Base-by-base conservation (phyloP, 2,797 vertebrate species). In the Gouania willdenowi region DNA sequence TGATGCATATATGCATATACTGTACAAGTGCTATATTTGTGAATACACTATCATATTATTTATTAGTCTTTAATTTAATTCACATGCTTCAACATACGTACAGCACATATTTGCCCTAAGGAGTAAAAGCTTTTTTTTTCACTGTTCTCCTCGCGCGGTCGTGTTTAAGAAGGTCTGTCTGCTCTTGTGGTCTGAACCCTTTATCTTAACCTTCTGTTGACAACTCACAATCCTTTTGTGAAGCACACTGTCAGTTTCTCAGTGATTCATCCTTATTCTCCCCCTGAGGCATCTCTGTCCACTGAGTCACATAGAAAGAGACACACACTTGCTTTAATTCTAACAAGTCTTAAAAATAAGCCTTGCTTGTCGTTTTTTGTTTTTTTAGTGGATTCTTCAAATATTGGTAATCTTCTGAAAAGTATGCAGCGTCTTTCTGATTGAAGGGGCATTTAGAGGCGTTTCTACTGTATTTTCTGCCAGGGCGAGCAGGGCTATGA, bases 371-470 rank as follows among this genome's bases (percentile, higher is more conserved):
- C 40, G 44, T 29, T 46, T 73, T 74, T 58, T 18, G 40, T 67
- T 42, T 64, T 37, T 59, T 37, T 26, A 12, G 4, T 4, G 18
- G 6, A n/a, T n/a, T n/a, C n/a, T n/a, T n/a, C n/a, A n/a, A n/a
- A n/a, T n/a, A n/a, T n/a, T n/a, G n/a, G n/a, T n/a, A n/a, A 26
- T 34, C 22, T 31, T 41, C 64, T 57, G 45, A 50, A 33, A 37
- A 48, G 46, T 66, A 39, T 66, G 48, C 63, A 44, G 65, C 43
- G 57, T 71, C 13, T 14, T 13, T 14, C 72, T 52, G 65, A 79
- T 72, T 84, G 76, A 44, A 1, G 57, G 71, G 61, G 71, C 67
- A 83, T 46, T 86, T 85, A 81, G 64, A 61, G 55, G 26, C 54
- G 67, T 69, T 77, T 64, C 44, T 66, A 70, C 22, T 52, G 40